A percentile compares a stretch with the other conserved stretches of the same genome.
Conservation (phyloP, 2,888 invertebrate species). For the Dryococelus australis region DNA sequence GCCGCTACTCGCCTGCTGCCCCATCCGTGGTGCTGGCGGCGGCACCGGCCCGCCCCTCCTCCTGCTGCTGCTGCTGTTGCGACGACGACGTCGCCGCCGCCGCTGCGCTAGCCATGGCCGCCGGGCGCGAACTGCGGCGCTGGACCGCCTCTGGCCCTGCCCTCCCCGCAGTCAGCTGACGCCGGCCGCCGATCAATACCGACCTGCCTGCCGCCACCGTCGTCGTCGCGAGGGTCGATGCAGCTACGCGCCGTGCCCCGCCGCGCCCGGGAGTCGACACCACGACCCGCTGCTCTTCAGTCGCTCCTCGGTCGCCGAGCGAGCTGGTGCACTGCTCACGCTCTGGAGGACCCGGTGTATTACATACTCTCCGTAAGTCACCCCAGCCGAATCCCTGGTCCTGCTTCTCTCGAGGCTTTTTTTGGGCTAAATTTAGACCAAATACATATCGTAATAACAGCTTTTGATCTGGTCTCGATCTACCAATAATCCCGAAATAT, state of each 20-base stretch:
- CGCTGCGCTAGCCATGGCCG: background rate
- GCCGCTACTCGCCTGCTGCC: conserved; percentile 20
- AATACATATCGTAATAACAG: too few species aligned
- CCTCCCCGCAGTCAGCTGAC: background rate
- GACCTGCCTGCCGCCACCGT: too few species aligned
- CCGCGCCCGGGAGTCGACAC: background rate
- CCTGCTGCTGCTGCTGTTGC: background rate
- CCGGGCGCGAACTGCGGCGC: background rate
- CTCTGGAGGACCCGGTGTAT: too few species aligned
- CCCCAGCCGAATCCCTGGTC: too few species aligned
- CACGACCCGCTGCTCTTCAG: background rate
- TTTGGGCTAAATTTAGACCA: too few species aligned
- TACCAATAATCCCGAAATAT: too few species aligned
- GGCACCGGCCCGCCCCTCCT: conserved; percentile 30
- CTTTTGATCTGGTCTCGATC: too few species aligned
- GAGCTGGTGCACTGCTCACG: too few species aligned
- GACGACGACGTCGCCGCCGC: background rate
- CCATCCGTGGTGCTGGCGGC: conserved; percentile 25
- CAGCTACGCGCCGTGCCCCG: background rate
- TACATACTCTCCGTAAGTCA: too few species aligned
- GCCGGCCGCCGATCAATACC: background rate
- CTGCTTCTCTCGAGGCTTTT: too few species aligned
- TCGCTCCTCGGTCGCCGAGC: background rate
- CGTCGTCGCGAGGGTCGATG: background rate
- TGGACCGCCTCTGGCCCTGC: background rate